A percentile compares a stretch with the other conserved stretches of the same genome.
phyloP scores from a whole-genome alignment of 1,140 invertebrate genomes.

The Cheumatopsyche charites region DNA sequence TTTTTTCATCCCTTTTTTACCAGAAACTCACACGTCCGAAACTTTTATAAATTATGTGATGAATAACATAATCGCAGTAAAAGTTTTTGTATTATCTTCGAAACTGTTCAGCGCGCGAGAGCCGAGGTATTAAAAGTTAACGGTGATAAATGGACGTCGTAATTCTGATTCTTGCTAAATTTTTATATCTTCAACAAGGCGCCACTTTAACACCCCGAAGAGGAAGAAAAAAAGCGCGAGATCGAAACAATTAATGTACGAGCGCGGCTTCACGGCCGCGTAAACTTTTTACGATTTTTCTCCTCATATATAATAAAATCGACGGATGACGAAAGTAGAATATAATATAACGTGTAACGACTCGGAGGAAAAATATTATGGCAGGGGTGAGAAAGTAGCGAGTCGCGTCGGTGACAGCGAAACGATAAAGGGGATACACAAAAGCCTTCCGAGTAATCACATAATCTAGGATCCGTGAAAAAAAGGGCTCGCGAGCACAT shows the following conservation, averaged over 20 bases:
- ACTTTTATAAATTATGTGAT: slow-evolving; percentile 19
- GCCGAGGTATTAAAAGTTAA: slow-evolving; percentile 15
- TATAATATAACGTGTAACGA: neutral
- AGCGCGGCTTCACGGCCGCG: neutral
- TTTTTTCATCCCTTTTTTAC: neutral
- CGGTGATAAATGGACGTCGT: slow-evolving; percentile 13
- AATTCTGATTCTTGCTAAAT: slow-evolving; percentile 7
- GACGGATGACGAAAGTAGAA: neutral
- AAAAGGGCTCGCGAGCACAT: slow-evolving; percentile 11
- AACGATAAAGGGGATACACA: slow-evolving; percentile 23
- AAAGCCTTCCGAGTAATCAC: slow-evolving; percentile 23
- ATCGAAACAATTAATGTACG: too few species aligned
- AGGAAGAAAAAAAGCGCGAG: too few species aligned
- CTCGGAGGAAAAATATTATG: neutral
- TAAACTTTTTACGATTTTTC: neutral
- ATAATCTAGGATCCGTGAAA: slow-evolving; percentile 22
- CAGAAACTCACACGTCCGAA: neutral
- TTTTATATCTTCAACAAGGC: slow-evolving; percentile 4
- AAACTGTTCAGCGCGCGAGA: neutral
- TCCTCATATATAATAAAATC: slow-evolving; percentile 13
- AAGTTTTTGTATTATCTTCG: slow-evolving; percentile 1
- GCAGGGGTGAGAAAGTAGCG: neutral
- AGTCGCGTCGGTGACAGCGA: slow-evolving; percentile 4
- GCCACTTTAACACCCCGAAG: neutral
- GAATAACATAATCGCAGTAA: slow-evolving; percentile 15